Percentiles rank a stretch among this genome's conserved stretches.
phyloP scores from a whole-genome alignment of 2,888 invertebrate species.

The Argyresthia albistria region DNA sequence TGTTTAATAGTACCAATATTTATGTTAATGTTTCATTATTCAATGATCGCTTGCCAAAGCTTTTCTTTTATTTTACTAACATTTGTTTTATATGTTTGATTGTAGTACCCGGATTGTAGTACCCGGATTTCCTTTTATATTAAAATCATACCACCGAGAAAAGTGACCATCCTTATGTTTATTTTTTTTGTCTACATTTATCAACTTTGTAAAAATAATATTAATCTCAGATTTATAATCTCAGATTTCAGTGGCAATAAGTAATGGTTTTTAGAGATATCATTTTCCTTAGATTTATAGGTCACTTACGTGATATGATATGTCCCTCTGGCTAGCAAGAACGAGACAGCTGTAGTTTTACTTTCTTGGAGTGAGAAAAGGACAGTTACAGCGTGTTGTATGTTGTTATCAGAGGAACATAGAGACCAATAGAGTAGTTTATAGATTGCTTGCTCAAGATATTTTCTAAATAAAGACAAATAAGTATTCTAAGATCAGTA shows the following conservation, averaged over 20 bases:
- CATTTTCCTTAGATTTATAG: too few relatives aligned
- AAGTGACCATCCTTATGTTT: too few relatives aligned
- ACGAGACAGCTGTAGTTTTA: slow-evolving; percentile 6
- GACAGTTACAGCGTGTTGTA: slow-evolving; percentile 19
- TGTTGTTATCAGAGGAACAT: too few relatives aligned
- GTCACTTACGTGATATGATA: too few relatives aligned
- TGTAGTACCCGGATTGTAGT: background rate
- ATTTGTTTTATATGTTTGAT: background rate
- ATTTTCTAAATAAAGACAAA: slow-evolving; percentile 14
- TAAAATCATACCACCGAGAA: slow-evolving; percentile 10
- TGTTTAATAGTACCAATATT: too few relatives aligned
- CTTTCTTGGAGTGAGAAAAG: slow-evolving; percentile 18
- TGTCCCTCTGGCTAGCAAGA: background rate
- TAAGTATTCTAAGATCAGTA: slow-evolving; percentile 14
- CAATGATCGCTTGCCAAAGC: slow-evolving; percentile 46
- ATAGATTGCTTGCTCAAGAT: slow-evolving; percentile 38
- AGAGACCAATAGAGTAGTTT: too few relatives aligned
- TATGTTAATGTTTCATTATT: too few relatives aligned
- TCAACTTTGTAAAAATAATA: background rate
- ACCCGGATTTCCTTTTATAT: background rate
- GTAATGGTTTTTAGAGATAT: too few relatives aligned
- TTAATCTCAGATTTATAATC: too few relatives aligned
- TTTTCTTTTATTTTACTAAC: slow-evolving; percentile 13
- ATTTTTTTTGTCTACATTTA: too few relatives aligned
- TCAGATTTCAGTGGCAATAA: too few relatives aligned